Conservation (phyloP, 2,113 vertebrate species). For the Poecilia latipinna region DNA sequence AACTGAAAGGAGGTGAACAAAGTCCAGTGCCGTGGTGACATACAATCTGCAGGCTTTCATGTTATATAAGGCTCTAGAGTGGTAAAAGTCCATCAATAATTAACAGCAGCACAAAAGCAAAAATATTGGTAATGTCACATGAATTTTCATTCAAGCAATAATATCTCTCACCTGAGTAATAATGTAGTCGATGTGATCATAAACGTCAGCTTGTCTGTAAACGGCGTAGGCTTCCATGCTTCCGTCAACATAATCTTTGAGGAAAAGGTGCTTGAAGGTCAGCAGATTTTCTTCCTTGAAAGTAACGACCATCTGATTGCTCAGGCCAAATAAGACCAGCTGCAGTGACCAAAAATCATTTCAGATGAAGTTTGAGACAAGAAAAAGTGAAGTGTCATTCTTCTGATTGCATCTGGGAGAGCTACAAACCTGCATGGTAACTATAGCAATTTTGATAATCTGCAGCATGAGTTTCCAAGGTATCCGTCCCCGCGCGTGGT, state of each 20-base stretch:
- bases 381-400: background rate
- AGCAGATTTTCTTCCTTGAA: conserved; percentile 93
- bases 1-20: conserved; percentile 28
- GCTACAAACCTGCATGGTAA: conserved; percentile 87
- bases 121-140: background rate
- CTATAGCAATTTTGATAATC: conserved; percentile 90
- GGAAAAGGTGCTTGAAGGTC: conserved; percentile 91
- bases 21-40: conserved; percentile 44
- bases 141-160: background rate
- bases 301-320: conserved; percentile 94
- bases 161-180: conserved; percentile 82
- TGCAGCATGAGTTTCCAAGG: conserved; percentile 93
- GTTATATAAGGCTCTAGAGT: background rate
- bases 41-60: background rate
- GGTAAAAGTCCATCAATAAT: conserved; percentile 37
- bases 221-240: conserved; percentile 84
- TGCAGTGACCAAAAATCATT: conserved; percentile 59
- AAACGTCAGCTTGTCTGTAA: conserved; percentile 87
- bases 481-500: conserved; percentile 88
- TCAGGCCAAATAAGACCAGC: conserved; percentile 91
- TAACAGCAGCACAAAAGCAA: conserved; percentile 18
- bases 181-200: conserved; percentile 86
- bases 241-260: conserved; percentile 86
- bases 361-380: background rate
- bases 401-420: background rate